These are phyloP conservation scores for Stichopus chloronotus DNA, from an alignment of 35 echinoderm and acorn worm genomes.

Conservation along the genomic window DNA sequence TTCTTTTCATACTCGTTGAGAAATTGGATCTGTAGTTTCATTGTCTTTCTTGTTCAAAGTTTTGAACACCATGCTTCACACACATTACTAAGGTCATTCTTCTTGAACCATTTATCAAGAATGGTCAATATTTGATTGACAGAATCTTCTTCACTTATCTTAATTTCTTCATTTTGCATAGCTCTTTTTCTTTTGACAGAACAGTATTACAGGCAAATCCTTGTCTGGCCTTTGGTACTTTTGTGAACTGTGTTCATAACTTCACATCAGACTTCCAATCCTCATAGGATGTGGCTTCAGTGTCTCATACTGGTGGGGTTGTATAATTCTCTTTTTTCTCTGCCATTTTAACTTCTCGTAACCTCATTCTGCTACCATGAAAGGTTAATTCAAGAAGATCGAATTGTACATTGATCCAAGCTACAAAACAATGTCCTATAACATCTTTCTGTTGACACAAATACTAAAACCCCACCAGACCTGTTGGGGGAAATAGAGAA, in stretches of 20 bases:
- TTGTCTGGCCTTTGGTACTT: background rate
- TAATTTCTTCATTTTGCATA: slow-evolving; percentile 11
- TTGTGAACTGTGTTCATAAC: too few species aligned
- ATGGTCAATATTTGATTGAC: background rate
- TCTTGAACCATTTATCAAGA: slow-evolving; percentile 24
- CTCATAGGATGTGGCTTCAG: background rate
- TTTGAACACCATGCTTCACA: slow-evolving; percentile 24
- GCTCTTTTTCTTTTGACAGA: background rate
- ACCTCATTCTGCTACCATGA: background rate
- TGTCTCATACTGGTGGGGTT: background rate
- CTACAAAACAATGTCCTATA: background rate
- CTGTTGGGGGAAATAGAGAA: background rate
- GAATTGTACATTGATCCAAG: background rate
- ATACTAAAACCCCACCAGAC: background rate
- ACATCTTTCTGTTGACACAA: background rate
- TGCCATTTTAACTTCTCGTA: background rate
- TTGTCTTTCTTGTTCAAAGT: slow-evolving; percentile 6
- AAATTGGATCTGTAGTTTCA: background rate
- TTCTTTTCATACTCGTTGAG: slow-evolving; percentile 56
- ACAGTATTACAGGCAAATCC: background rate
- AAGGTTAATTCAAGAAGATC: background rate
- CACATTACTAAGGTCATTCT: slow-evolving; percentile 6
- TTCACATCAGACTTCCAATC: background rate
- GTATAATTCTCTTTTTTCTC: background rate
- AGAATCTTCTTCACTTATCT: slow-evolving; percentile 20